Percentiles rank a stretch among this genome's conserved stretches.
Conservation (phyloP, 2,797 vertebrate species). For the Streptopelia turtur region DNA sequence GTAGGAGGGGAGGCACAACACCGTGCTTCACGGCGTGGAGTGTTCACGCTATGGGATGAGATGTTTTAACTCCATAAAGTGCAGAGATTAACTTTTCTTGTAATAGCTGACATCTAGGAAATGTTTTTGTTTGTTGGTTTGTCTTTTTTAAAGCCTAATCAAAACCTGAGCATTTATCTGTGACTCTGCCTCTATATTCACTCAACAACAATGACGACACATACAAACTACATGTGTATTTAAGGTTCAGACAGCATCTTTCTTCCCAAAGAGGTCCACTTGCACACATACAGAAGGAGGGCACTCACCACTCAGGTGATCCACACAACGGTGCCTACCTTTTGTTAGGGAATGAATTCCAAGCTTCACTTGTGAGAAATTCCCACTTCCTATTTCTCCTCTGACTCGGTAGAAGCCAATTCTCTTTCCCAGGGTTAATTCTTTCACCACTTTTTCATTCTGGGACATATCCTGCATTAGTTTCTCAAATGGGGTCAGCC, state of each 20-base stretch:
- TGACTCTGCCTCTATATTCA: not conserved
- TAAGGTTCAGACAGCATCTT: not conserved
- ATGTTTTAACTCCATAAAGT: not conserved
- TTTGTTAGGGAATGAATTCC: conserved; percentile 95
- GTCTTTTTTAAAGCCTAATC: not conserved
- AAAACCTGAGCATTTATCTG: not conserved
- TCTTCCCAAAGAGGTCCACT: not conserved
- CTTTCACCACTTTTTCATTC: conserved; percentile 93
- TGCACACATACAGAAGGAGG: not conserved
- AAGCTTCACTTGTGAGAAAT: conserved; percentile 97
- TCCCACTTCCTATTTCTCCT: conserved; percentile 95
- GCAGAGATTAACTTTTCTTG: accelerated
- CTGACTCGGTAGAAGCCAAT: conserved; percentile 95
- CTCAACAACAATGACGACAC: not conserved
- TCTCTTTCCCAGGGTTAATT: conserved; percentile 92
- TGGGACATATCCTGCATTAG: conserved; percentile 94
- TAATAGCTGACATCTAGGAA: not conserved
- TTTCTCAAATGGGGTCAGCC: conserved; percentile 90
- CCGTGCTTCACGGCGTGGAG: not conserved
- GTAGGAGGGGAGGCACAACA: not conserved
- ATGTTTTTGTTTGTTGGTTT: not conserved
- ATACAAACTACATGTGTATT: not conserved
- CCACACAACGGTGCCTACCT: conserved; percentile 80
- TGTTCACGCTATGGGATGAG: not conserved
- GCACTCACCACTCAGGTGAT: not conserved